Conservation (phyloP, 2,888 invertebrate species). For the Microctonus hyperodae region DNA sequence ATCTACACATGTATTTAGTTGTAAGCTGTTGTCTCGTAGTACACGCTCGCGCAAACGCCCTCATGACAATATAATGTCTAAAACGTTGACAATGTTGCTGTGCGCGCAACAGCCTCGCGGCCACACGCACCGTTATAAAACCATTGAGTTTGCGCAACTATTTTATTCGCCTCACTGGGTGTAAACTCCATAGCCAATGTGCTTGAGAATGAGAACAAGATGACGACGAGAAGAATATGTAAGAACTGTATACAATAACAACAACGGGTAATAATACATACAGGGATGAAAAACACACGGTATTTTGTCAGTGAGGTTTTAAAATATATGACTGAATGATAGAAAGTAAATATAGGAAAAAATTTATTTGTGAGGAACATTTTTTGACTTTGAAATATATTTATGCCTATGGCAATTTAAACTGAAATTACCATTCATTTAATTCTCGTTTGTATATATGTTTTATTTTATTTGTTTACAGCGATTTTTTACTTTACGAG, state of each 20-base stretch:
- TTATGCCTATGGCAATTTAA: background rate
- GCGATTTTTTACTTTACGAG: too few species aligned
- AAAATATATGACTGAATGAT: background rate
- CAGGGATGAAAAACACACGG: constrained; percentile 25
- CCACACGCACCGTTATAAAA: constrained; percentile 37
- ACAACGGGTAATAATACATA: background rate
- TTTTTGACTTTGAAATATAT: background rate
- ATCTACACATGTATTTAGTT: background rate
- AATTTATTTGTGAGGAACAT: background rate
- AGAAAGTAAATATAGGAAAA: background rate
- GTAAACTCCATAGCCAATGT: constrained; percentile 25
- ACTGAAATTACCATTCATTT: background rate
- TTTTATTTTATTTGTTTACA: too few species aligned
- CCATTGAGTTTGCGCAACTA: constrained; percentile 45
- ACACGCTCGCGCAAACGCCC: constrained; percentile 16
- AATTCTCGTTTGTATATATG: background rate
- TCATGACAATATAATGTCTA: constrained; percentile 35
- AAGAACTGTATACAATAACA: too few species aligned
- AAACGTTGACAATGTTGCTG: constrained; percentile 9
- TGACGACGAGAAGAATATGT: background rate
- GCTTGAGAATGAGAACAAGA: constrained; percentile 15
- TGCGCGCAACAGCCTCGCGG: constrained; percentile 35
- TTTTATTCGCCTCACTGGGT: constrained; percentile 46
- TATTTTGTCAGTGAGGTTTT: background rate
- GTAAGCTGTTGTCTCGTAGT: constrained; percentile 1